Percentiles rank a stretch among this genome's conserved stretches.
Evolutionary conservation across 2,888 invertebrate species (phyloP).

Genomic region (Charanyca ferruginea): DNA sequence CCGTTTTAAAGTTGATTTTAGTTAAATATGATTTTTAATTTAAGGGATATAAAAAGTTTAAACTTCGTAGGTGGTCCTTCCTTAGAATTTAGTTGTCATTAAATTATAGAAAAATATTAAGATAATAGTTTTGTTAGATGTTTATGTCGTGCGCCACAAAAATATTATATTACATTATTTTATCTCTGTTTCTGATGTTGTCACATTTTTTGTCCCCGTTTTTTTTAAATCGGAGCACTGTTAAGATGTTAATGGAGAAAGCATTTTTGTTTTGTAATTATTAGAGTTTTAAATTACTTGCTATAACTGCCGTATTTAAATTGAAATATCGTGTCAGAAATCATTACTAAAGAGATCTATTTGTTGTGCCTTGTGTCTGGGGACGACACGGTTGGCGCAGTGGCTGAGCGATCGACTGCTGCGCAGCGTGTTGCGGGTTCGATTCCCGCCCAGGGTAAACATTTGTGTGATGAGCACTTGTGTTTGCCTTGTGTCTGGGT

Average conservation of each 20-base stretch:
- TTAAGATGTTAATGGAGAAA: constrained; percentile 34
- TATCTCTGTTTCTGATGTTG: constrained; percentile 50
- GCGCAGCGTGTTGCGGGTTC: no score
- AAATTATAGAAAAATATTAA: constrained; percentile 59
- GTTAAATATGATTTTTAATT: not conserved
- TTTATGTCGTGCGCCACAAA: constrained; percentile 51
- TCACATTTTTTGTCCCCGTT: constrained; percentile 53
- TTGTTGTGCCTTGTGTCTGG: no score
- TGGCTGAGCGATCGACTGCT: no score
- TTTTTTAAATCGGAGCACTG: constrained; percentile 17
- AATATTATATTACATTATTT: constrained; percentile 62
- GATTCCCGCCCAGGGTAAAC: no score
- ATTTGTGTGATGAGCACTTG: no score
- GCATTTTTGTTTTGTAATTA: constrained; percentile 12
- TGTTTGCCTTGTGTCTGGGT: no score
- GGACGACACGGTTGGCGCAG: no score
- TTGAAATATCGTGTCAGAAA: constrained; percentile 13
- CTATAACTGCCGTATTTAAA: constrained; percentile 2
- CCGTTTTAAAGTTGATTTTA: constrained; percentile 18
- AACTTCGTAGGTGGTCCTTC: constrained; percentile 68
- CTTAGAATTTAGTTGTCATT: constrained; percentile 61
- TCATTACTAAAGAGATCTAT: not conserved
- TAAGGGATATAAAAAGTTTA: constrained; percentile 38
- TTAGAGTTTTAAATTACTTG: constrained; percentile 21
- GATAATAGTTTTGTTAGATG: constrained; percentile 63